phyloP scores from a whole-genome alignment of 1,140 invertebrate genomes.

The Caenorhabditis brenneri region DNA sequence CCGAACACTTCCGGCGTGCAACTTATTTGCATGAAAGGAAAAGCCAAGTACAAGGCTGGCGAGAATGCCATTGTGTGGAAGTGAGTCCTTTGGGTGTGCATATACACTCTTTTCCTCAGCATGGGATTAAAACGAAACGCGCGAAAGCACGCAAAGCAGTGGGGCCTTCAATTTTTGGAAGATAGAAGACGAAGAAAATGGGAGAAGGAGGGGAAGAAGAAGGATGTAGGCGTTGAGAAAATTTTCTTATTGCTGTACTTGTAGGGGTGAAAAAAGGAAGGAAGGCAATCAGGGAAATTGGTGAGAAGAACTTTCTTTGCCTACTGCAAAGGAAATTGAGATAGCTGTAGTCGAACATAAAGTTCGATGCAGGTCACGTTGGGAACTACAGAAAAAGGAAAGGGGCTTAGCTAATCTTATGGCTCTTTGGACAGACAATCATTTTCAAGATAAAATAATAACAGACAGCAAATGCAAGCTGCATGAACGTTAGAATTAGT shows the following conservation, averaged over 20 bases:
- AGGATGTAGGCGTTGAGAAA: background rate
- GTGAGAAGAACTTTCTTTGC: background rate
- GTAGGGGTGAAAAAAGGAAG: background rate
- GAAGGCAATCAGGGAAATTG: background rate
- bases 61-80: conserved; percentile 99
- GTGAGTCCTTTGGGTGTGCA: conserved; percentile 42
- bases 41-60: conserved; percentile 99
- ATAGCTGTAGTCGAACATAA: background rate
- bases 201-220: background rate
- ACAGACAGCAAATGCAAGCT: too few species aligned
- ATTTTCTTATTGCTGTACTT: background rate
- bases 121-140: conserved; percentile 19
- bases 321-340: too few species aligned
- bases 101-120: background rate
- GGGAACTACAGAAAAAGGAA: too few species aligned
- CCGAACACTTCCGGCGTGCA: conserved; percentile 98
- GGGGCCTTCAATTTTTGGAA: too few species aligned
- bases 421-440: too few species aligned
- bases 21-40: conserved; percentile 97
- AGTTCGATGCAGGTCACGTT: too few species aligned
- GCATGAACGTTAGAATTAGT: too few species aligned
- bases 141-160: too few species aligned
- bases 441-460: too few species aligned
- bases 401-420: too few species aligned
- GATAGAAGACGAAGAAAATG: background rate